Conservation (phyloP, 2,888 invertebrate genomes). For the Cylindroiulus punctatus region DNA sequence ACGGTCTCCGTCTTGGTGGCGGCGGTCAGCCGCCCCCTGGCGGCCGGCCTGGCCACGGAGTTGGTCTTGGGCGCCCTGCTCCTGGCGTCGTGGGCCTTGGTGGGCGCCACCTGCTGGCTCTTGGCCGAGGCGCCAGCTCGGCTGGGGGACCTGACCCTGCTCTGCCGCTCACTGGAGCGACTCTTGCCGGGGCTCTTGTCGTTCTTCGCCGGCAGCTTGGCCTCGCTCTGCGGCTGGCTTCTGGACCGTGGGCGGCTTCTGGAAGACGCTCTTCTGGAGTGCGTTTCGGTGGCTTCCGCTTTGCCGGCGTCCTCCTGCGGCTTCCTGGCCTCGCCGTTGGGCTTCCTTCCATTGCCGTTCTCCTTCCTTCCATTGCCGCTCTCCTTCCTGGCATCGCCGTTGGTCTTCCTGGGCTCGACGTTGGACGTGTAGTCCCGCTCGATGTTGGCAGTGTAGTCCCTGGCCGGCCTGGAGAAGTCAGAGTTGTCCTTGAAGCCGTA, state of each 20-base stretch:
- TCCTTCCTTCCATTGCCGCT: not conserved
- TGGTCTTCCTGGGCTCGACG: not conserved
- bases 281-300: not conserved
- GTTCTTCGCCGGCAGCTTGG: not conserved
- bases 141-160: not conserved
- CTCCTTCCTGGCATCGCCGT: not conserved
- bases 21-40: not conserved
- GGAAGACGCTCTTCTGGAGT: not conserved
- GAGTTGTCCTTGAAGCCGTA: constrained; percentile 52
- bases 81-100: not conserved
- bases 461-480: constrained; percentile 29
- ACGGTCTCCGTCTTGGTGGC: constrained; percentile 47
- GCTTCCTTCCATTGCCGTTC: not conserved
- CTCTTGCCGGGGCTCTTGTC: constrained; percentile 21
- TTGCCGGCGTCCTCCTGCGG: not conserved
- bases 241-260: not conserved
- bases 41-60: not conserved
- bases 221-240: not conserved
- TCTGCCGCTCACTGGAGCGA: constrained; percentile 24
- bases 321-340: not conserved
- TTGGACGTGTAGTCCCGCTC: constrained; percentile 17
- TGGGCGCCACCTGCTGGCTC: not conserved
- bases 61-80: constrained; percentile 10
- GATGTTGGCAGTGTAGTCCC: constrained; percentile 19
- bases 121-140: constrained; percentile 4